Conservation (phyloP, 2,888 invertebrate species). For the Orchesellides sinensis region DNA sequence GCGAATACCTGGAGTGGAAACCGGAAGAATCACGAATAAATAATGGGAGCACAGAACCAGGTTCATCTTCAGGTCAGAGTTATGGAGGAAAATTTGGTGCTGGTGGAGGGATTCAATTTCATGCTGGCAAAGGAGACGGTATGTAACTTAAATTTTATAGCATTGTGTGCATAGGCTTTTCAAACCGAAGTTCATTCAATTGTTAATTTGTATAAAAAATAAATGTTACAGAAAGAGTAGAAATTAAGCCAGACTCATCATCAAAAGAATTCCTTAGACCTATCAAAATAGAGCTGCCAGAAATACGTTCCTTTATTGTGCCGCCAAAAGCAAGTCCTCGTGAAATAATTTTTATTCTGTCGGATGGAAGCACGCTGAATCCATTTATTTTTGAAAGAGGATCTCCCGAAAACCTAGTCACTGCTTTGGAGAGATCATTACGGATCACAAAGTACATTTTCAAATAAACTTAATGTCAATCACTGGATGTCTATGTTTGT, state of each 20-base stretch:
- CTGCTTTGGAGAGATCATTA: conserved; percentile 79
- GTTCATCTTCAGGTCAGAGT: conserved; percentile 30
- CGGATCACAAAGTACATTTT: conserved; percentile 81
- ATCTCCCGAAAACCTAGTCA: conserved; percentile 87
- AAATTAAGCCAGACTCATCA: conserved; percentile 76
- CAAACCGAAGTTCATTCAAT: no score
- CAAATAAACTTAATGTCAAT: not conserved
- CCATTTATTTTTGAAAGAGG: conserved; percentile 93
- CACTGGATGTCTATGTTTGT: conserved; percentile 1
- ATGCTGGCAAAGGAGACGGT: conserved; percentile 67
- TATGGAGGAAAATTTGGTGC: conserved; percentile 43
- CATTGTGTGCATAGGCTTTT: no score
- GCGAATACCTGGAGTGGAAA: conserved; percentile 89
- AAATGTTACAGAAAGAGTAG: conserved; percentile 75
- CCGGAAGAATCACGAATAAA: conserved; percentile 81
- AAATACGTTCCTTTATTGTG: conserved; percentile 72
- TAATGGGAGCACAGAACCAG: conserved; percentile 42
- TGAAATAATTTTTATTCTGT: conserved; percentile 82
- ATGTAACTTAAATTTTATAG: not conserved
- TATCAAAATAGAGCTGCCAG: conserved; percentile 73
- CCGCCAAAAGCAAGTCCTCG: conserved; percentile 65
- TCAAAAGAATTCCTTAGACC: conserved; percentile 70
- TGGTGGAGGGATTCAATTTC: conserved; percentile 71
- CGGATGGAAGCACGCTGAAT: conserved; percentile 85
- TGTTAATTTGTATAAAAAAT: no score